Percentiles rank a stretch among this genome's conserved stretches.
phyloP scores from a whole-genome alignment of 2,888 invertebrate species.

The Orthosia gracilis region DNA sequence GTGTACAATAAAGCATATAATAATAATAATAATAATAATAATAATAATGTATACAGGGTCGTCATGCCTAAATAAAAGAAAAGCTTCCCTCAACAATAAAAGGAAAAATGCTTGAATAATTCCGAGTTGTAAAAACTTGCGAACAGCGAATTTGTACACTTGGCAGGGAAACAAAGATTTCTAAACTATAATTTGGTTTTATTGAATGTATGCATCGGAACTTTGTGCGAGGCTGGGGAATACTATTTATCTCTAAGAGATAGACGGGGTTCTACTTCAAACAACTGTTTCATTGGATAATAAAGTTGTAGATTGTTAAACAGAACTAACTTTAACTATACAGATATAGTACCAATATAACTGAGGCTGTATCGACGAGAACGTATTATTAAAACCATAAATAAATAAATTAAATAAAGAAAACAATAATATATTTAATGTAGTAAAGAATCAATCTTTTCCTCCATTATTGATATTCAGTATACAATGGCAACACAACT shows the following conservation, averaged over 20 bases:
- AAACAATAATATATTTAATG: neutral
- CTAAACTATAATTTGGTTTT: slow-evolving; percentile 47
- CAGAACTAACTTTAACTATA: slow-evolving; percentile 5
- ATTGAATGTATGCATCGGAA: slow-evolving; percentile 39
- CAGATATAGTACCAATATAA: neutral
- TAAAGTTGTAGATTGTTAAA: neutral
- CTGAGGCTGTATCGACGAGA: neutral
- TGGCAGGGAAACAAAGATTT: slow-evolving; percentile 46
- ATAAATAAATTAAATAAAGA: no score
- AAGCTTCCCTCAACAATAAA: slow-evolving; percentile 19
- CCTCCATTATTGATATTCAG: slow-evolving; percentile 19
- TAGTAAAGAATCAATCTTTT: slow-evolving; percentile 13
- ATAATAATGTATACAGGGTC: neutral
- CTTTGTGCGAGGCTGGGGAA: slow-evolving; percentile 27
- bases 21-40: no score
- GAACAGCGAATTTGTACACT: slow-evolving; percentile 34
- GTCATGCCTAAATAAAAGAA: slow-evolving; percentile 27
- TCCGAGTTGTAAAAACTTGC: slow-evolving; percentile 45
- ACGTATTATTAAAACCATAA: no score
- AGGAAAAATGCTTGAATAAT: slow-evolving; percentile 49
- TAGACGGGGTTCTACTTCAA: neutral
- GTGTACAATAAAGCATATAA: no score
- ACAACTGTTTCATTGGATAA: slow-evolving; percentile 2
- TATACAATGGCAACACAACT: slow-evolving; percentile 28
- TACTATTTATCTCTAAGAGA: slow-evolving; percentile 20